Base-by-base conservation (phyloP, 2,888 invertebrate genomes). In the Gastrophysa polygoni region DNA sequence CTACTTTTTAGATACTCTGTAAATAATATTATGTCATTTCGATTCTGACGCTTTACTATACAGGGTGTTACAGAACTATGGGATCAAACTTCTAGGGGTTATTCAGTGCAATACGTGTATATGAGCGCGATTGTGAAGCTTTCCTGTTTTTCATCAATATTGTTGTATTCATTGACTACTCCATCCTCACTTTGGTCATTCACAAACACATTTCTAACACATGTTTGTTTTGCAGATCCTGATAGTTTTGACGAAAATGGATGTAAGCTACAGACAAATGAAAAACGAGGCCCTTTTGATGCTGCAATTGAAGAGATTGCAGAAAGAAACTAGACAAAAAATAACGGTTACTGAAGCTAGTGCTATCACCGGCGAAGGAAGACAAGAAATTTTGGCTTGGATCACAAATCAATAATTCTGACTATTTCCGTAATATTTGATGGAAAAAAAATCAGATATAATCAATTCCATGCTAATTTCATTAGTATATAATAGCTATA, bases 201-300 rank as follows among this genome's bases (percentile, higher is more conserved):
- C 4, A 17, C n/a, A 48, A 34, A 49, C 8, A 38, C 20, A 21
- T 21, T 59, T 5, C 51, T 57, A n/a, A n/a, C 21, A 24, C 48
- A 14, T 38, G 10, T 68, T 62, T 57, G 54, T 59, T 63, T 82
- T 81, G 7, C 77, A 89, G 88, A 85, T 89, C 67, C 83, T 91
- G 17, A 77, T 93, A 59, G 89, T 92, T 0, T 79, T 94, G 8
- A 88, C 89, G 11, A 94, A 94, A 83, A 93, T 92, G 91, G 93
- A 94, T 73, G 88, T 91, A 0, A 92, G 93, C 4, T 93, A 93
- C 80, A 84, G 92, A 10, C 93, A 93, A 77, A 93, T 93, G 92
- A 84, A 93, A 51, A 93, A 93, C 77, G 93, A 94, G 76, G 92
- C 93, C 0, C 80, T 93, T 21, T 82, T 93, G 1, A 93, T 93